Evolutionary conservation across 2,888 invertebrate genomes (phyloP), one percentile per base, ranked within the genome.

Genomic region (Exocentrus adspersus): DNA sequence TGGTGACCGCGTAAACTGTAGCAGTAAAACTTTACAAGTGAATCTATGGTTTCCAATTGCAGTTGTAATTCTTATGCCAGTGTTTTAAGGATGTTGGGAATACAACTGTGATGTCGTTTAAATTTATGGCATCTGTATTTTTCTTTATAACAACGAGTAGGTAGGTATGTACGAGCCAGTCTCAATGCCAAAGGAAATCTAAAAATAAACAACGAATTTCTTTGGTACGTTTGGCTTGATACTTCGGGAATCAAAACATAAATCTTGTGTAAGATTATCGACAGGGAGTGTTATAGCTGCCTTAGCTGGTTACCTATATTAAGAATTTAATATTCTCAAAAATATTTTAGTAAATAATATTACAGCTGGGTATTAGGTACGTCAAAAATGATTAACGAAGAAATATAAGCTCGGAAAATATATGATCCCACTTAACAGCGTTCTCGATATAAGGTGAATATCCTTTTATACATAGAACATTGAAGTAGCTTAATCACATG

Each of bases 1-100:
- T 50, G 45, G 56, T 66, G 66, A 60, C 63, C 66, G 66, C 57
- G 52, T 66, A 60, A 63, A 63, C 62, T 46, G 57, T 19, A 52
- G 46, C 52, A 30, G 65, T 65, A 65, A 62, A 65, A 65, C 65
- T 65, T 57, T 52, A 9, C 52, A 48, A 48, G 19, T 17, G 14
- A 20, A 48, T 48, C 24, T 48, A 32, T 32, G 32, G n/a, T 7
- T 32, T 32, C 32, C 10, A 32, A 5, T 32, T 32, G 10, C 32
- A 32, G 32, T 32, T 32, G 32, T 32, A 32, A 32, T 32, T 32
- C 32, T 32, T 32, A 32, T 32, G 32, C 10, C 32, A 7, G 2
- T 10, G 32, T n/a, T 24, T 24, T 24, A 24, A 24, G 4, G 7
- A 7, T 24, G 24, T 24, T 24, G 7, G 7, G 24, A 32, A 10